phyloP scores from a whole-genome alignment of 2,888 invertebrate genomes.

The Orthonevra nobilis region DNA sequence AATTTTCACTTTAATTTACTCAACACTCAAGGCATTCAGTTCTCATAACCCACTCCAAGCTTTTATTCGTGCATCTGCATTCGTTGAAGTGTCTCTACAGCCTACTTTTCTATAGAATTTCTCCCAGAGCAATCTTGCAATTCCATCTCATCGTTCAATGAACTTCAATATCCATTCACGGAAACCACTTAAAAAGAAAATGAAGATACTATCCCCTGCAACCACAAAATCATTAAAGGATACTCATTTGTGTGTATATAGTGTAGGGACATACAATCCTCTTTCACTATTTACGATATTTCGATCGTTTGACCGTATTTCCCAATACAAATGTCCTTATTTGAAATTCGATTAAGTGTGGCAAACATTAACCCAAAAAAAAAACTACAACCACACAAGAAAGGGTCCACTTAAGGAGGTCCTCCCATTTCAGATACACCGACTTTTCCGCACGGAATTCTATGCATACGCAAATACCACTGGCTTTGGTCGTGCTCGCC shows the following conservation, averaged over 20 bases:
- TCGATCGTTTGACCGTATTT: slow-evolving; percentile 52
- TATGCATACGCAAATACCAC: slow-evolving; percentile 58
- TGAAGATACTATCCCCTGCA: slow-evolving; percentile 2
- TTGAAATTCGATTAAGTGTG: slow-evolving; percentile 68
- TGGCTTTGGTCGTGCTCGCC: not conserved
- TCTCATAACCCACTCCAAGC: too few relatives aligned
- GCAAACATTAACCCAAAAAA: slow-evolving; percentile 68
- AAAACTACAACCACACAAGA: slow-evolving; percentile 13
- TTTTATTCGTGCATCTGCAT: too few relatives aligned
- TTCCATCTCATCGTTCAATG: slow-evolving; percentile 24
- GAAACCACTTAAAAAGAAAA: slow-evolving; percentile 21
- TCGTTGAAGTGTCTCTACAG: too few relatives aligned
- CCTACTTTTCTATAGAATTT: slow-evolving; percentile 10
- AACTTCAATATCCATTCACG: slow-evolving; percentile 27
- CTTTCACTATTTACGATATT: slow-evolving; percentile 58
- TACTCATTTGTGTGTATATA: slow-evolving; percentile 8
- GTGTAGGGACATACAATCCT: slow-evolving; percentile 40
- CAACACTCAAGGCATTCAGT: too few relatives aligned
- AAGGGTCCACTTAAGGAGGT: slow-evolving; percentile 37
- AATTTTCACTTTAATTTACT: too few relatives aligned
- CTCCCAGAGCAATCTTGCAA: not conserved
- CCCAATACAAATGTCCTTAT: slow-evolving; percentile 64
- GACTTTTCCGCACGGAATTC: slow-evolving; percentile 53
- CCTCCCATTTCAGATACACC: slow-evolving; percentile 58
- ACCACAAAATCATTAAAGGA: slow-evolving; percentile 53